A percentile compares a stretch with the other conserved stretches of the same genome.
These are phyloP conservation scores for Drosophila cardini DNA, from an alignment of 1,140 invertebrate genomes.

Conservation along the genomic window DNA sequence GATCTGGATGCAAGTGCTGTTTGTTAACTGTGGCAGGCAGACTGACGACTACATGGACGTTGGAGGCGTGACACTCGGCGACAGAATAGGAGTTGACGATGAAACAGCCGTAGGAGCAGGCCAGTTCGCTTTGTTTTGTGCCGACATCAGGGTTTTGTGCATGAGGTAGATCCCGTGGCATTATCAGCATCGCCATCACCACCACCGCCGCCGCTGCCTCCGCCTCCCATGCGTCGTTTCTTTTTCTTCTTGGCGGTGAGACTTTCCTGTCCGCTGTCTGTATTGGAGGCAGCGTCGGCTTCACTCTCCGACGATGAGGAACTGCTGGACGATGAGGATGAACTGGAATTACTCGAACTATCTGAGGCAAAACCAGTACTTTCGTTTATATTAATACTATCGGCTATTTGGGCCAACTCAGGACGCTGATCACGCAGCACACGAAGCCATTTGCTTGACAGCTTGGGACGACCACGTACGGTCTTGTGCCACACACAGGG, in stretches of 20 bases:
- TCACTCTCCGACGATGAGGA: constrained; percentile 89
- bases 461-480: constrained; percentile 96
- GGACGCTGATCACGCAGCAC: constrained; percentile 91
- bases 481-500: constrained; percentile 99
- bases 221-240: constrained; percentile 86
- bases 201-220: constrained; percentile 29
- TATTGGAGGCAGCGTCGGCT: constrained; percentile 82
- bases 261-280: constrained; percentile 94
- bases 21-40: constrained; percentile 60
- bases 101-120: constrained; percentile 65
- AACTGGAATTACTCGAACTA: constrained; percentile 95
- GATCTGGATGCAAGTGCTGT: constrained; percentile 1
- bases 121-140: constrained; percentile 59
- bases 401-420: constrained; percentile 93
- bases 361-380: constrained; percentile 97
- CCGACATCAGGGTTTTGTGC: constrained; percentile 63
- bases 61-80: constrained; percentile 45
- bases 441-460: constrained; percentile 94
- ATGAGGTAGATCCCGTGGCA: constrained; percentile 41
- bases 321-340: constrained; percentile 89
- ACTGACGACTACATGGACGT: constrained; percentile 18
- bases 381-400: constrained; percentile 93
- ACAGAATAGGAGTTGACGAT: constrained; percentile 67
- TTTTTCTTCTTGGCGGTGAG: constrained; percentile 95
- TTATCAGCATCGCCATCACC: constrained; percentile 42